These are phyloP conservation scores for Stegostoma tigrinum DNA, from an alignment of 2,113 vertebrate genomes.

Conservation along the genomic window DNA sequence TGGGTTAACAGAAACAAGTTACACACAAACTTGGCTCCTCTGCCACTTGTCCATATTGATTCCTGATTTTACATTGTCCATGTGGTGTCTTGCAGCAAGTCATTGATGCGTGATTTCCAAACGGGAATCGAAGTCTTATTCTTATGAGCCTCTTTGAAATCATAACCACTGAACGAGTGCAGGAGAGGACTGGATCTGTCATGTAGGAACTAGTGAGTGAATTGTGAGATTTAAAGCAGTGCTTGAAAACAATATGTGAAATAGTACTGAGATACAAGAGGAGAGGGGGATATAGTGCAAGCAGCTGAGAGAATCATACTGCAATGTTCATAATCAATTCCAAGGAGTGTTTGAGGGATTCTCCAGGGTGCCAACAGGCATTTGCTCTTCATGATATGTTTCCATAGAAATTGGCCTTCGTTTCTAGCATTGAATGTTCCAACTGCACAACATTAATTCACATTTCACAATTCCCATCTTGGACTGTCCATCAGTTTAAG, in stretches of 20 bases:
- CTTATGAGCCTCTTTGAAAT: neutral
- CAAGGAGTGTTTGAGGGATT: neutral
- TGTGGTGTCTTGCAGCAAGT: no score
- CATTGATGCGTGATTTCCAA: neutral
- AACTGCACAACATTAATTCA: neutral
- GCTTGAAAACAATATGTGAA: neutral
- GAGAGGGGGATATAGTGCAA: neutral
- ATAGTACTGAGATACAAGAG: neutral
- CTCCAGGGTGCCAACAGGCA: neutral
- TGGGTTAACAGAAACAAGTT: neutral
- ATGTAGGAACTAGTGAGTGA: neutral
- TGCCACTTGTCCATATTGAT: neutral
- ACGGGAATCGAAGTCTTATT: neutral
- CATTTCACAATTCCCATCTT: neutral
- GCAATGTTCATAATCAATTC: neutral
- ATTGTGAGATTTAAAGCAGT: neutral
- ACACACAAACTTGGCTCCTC: neutral
- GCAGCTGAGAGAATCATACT: neutral
- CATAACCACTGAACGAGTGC: neutral
- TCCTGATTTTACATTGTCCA: neutral
- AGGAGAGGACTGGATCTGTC: neutral
- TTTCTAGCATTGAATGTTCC: neutral
- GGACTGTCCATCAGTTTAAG: neutral
- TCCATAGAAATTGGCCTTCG: neutral
- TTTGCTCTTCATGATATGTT: neutral